Evolutionary conservation across 2,113 vertebrate genomes (phyloP), one percentile per base, ranked within the genome.

Genomic region (Pomatorhinus ruficollis): DNA sequence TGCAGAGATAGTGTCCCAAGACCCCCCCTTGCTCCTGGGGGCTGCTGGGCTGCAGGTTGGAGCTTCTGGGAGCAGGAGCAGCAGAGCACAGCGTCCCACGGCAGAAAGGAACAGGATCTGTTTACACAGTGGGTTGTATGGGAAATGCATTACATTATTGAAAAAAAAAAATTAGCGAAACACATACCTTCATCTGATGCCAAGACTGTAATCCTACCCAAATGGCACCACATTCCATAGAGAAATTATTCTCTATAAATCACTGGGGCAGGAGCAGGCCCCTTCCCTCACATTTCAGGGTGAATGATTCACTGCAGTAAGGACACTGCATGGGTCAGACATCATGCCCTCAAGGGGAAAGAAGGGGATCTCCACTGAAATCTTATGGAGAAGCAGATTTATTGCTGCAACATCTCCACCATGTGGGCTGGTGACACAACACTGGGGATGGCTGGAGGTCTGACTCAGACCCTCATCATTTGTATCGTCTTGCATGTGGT

Each of bases 321-420:
- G 0, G 4, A 54, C 15, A 11, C 42, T 7, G 0, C 10, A 42
- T 0, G 1, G 60, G 35, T 59, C 56, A 71, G 27, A 19, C 44
- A 12, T 25, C 1, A 0, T 4, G 12, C 9, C 3, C 4, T 60
- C 12, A 71, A 60, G 0, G 2, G 37, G 5, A 47, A 85, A 68
- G 37, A n/a, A 87, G 23, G 8, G 10, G 10, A 65, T 72, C 65
- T 56, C 56, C 49, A 40, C 52, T 31, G 44, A 82, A 49, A 83
- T 33, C 11, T 25, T 3, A 3, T 0, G 9, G 15, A 63, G 52
- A 59, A 79, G 54, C 39, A 45, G 53, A 82, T 37, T 71, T 47
- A 56, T 37, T 71, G 30, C 77, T 54, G 52, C 6, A 15, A 82
- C 30, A 82, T 25, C 39, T 60, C 47, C 40, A 56, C 31, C 0